Base-by-base conservation (phyloP, 1,140 invertebrate genomes). In the Leucophenga varia region DNA sequence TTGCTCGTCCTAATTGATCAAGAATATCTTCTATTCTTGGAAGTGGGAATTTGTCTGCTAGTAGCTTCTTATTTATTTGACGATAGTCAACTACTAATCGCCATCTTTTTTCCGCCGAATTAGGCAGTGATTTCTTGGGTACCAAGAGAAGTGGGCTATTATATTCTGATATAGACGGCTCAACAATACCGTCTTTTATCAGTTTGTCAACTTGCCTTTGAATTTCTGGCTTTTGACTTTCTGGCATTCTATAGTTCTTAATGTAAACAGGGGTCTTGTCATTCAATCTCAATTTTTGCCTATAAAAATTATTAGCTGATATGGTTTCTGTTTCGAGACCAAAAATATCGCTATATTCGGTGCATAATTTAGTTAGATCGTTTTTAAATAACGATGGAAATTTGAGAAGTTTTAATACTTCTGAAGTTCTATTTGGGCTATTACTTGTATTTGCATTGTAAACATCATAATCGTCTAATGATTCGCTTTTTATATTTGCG, bases 271-370 rank as follows among this genome's bases (percentile, higher is more conserved):
- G 7, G 14, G 12, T 17, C 25, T 21, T 14, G 14, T 17, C 20
- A 13, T 12, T 8, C 25, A 22, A 42, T 38, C 3, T n/a, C n/a
- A n/a, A n/a, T n/a, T n/a, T n/a, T n/a, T n/a, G n/a, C n/a, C n/a
- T n/a, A n/a, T n/a, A n/a, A 12, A 42, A 42, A 42, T 42, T 42
- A 21, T 42, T 42, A 21, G 14, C 22, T 7, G 40, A 21, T 13
- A 20, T 20, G 20, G 18, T 28, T 14, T 42, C 40, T 14, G n/a
- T 21, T 21, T 16, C 14, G n/a, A 42, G n/a, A 21, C 17, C 40
- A 14, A 42, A 42, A 4, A 42, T 25, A 42, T 42, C 40, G 3
- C 3, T 12, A 28, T 25, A 42, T 42, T 42, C 22, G 3, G 19
- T 21, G 13, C 40, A 42, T 4, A 42, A 21, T 13, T 21, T 6